These are phyloP conservation scores for Halocynthia roretzi DNA, from an alignment of 23 tunicate species.

Conservation along the genomic window DNA sequence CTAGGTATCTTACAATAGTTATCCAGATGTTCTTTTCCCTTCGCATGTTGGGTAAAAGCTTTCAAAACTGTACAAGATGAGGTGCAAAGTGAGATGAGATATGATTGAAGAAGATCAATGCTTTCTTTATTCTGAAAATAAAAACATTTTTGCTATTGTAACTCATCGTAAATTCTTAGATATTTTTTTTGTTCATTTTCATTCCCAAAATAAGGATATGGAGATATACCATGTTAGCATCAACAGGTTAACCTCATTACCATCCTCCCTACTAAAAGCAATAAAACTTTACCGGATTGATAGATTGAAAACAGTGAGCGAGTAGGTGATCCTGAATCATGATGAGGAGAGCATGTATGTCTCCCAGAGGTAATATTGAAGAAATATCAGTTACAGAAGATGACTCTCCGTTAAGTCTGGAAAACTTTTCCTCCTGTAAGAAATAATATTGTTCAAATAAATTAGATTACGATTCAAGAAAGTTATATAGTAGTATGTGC, in stretches of 20 bases:
- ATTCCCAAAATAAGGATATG: too few species aligned
- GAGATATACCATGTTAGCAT: too few species aligned
- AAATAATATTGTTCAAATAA: background rate
- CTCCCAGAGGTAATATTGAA: background rate
- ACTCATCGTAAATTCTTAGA: too few species aligned
- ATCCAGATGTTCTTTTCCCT: too few species aligned
- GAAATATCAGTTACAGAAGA: background rate
- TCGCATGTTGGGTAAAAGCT: too few species aligned
- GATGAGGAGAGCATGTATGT: background rate
- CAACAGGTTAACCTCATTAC: background rate
- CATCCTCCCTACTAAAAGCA: background rate
- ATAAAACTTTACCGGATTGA: background rate
- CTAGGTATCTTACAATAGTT: too few species aligned
- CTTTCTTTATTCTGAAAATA: background rate
- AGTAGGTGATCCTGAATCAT: slow-evolving; percentile 20
- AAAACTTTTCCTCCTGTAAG: background rate
- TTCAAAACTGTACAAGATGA: background rate
- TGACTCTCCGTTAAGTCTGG: background rate
- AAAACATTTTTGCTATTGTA: too few species aligned
- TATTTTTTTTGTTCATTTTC: too few species aligned
- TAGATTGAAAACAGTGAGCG: slow-evolving; percentile 10
- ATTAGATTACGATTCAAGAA: background rate
- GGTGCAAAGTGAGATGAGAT: background rate
- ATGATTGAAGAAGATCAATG: background rate
- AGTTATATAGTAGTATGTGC: background rate